Evolutionary conservation across 2,888 invertebrate genomes (phyloP).

Genomic region (Malthinus seriepunctatus): DNA sequence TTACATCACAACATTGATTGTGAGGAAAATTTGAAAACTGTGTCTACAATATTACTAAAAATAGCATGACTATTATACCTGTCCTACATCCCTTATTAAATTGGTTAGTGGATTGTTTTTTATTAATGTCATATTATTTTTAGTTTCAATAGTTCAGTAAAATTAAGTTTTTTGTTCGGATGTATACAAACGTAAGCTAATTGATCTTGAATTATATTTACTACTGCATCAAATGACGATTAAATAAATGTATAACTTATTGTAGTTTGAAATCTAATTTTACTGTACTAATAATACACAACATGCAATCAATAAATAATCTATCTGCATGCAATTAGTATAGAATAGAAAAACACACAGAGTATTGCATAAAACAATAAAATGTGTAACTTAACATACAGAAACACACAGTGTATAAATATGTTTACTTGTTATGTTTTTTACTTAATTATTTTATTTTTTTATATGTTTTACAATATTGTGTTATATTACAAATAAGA

Average conservation of each 20-base stretch:
- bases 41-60: constrained; percentile 16
- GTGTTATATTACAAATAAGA: background rate
- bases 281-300: constrained; percentile 21
- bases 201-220: no score
- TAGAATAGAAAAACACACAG: constrained; percentile 44
- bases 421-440: constrained; percentile 13
- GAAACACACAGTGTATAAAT: constrained; percentile 22
- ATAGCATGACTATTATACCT: constrained; percentile 14
- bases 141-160: no score
- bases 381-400: constrained; percentile 37
- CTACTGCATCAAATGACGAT: background rate
- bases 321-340: constrained; percentile 46
- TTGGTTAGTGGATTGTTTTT: no score
- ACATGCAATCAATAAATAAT: constrained; percentile 38
- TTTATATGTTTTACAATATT: constrained; percentile 6
- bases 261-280: constrained; percentile 7
- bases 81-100: no score
- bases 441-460: constrained; percentile 15
- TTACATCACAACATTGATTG: constrained; percentile 39
- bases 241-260: no score
- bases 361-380: constrained; percentile 45
- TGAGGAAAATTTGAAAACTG: constrained; percentile 33
- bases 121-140: no score
- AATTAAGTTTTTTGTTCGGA: no score
- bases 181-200: constrained; percentile 16